phyloP scores from a whole-genome alignment of 2,797 vertebrate species.

The Etheostoma nigrum region DNA sequence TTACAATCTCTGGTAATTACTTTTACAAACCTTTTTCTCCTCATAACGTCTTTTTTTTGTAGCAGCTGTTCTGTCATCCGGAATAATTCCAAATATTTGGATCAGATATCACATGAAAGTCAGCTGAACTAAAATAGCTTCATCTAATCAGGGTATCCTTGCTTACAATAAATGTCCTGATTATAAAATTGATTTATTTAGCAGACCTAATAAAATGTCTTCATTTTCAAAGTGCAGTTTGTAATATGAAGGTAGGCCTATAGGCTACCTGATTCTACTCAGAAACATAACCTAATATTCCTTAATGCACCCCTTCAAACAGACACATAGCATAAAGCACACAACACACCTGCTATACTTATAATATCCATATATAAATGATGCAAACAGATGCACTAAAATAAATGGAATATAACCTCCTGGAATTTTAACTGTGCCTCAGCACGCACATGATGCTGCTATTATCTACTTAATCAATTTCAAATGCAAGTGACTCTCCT shows the following conservation, averaged over 20 bases:
- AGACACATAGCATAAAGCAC: not conserved
- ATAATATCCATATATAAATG: slow-evolving; percentile 1
- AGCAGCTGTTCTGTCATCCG: no score
- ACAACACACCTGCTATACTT: not conserved
- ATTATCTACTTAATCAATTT: slow-evolving; percentile 46
- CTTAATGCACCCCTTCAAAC: not conserved
- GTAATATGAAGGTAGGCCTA: slow-evolving; percentile 1
- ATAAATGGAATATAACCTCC: not conserved
- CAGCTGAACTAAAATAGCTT: slow-evolving; percentile 3
- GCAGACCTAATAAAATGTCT: not conserved
- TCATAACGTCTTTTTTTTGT: not conserved
- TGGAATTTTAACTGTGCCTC: slow-evolving; percentile 3
- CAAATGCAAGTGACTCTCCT: slow-evolving; percentile 48
- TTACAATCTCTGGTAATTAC: not conserved
- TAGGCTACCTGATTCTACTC: not conserved
- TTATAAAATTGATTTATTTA: not conserved
- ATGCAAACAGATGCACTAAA: slow-evolving; percentile 10
- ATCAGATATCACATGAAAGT: slow-evolving; percentile 2
- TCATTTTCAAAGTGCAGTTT: not conserved
- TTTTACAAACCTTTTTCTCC: not conserved
- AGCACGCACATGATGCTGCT: not conserved
- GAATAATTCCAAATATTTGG: not conserved
- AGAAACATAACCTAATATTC: not conserved
- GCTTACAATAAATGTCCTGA: not conserved
- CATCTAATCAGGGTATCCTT: not conserved